A percentile compares a stretch with the other conserved stretches of the same genome.
These are phyloP conservation scores for Hypolimnas misippus DNA, from an alignment of 2,888 invertebrate genomes.

Conservation along the genomic window DNA sequence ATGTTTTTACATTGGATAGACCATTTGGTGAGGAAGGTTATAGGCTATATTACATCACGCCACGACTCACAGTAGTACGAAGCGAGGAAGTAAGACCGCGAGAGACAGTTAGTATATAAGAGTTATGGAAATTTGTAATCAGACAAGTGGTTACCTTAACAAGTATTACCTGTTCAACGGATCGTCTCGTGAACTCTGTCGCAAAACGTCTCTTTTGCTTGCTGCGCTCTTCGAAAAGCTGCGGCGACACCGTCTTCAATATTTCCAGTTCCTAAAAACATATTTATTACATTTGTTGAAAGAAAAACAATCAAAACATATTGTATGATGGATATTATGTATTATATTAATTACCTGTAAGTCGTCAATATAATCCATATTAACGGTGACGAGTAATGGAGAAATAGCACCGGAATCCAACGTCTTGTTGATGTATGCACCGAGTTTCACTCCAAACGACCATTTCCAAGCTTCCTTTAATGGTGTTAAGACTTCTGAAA, in stretches of 20 bases:
- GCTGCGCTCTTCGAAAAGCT: constrained; percentile 65
- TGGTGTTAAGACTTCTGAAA: constrained; percentile 67
- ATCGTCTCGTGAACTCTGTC: constrained; percentile 86
- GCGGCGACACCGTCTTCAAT: constrained; percentile 71
- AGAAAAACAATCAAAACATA: not conserved
- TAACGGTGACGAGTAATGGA: constrained; percentile 85
- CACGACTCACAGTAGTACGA: too few species aligned
- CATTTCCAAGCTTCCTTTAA: constrained; percentile 93
- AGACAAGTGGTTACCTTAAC: too few species aligned
- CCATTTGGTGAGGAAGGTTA: too few species aligned
- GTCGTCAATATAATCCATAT: constrained; percentile 85
- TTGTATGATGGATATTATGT: too few species aligned
- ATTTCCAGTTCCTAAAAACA: constrained; percentile 70
- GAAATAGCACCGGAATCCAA: constrained; percentile 84
- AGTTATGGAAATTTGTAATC: too few species aligned
- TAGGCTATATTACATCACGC: too few species aligned
- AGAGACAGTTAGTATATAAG: too few species aligned
- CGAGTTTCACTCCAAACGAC: constrained; percentile 85
- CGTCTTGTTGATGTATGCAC: constrained; percentile 76
- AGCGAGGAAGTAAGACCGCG: too few species aligned
- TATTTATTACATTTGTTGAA: too few species aligned
- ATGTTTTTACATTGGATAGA: too few species aligned
- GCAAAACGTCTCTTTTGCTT: constrained; percentile 68
- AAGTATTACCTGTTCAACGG: constrained; percentile 83
- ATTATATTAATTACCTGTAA: constrained; percentile 78